Evolutionary conservation across 1,140 invertebrate species (phyloP).

Genomic region (Eciton burchellii): DNA sequence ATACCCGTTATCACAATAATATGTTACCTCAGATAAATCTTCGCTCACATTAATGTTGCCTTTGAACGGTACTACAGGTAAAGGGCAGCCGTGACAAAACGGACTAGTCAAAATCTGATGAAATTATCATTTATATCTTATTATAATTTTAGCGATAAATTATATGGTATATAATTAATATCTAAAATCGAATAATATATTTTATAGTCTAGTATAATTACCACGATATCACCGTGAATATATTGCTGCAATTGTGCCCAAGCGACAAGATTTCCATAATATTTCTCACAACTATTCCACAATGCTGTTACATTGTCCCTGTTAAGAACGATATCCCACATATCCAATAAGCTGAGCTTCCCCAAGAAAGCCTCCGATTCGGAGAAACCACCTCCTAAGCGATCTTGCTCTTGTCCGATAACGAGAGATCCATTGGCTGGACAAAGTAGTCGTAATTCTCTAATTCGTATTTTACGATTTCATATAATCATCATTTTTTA

Average conservation of each 20-base stretch:
- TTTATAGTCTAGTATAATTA: constrained; percentile 67
- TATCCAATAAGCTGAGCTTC: constrained; percentile 87
- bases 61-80: constrained; percentile 81
- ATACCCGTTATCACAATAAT: constrained; percentile 81
- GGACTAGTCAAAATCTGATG: constrained; percentile 81
- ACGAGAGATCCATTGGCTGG: constrained; percentile 87
- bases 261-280: constrained; percentile 86
- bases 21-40: constrained; percentile 76
- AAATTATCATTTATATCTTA: no score
- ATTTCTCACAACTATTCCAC: constrained; percentile 85
- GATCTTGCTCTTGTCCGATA: constrained; percentile 91
- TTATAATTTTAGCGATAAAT: no score
- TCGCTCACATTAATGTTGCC: constrained; percentile 81
- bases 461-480: background rate
- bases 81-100: constrained; percentile 86
- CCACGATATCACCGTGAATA: constrained; percentile 86
- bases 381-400: constrained; percentile 88
- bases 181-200: background rate
- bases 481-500: background rate
- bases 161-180: background rate
- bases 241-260: constrained; percentile 88
- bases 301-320: constrained; percentile 83
- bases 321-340: constrained; percentile 87
- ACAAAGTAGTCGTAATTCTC: background rate
- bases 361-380: constrained; percentile 89